Evolutionary conservation across 2,113 vertebrate genomes (phyloP), one percentile per base, ranked within the genome.

Genomic region (Chitala chitala): DNA sequence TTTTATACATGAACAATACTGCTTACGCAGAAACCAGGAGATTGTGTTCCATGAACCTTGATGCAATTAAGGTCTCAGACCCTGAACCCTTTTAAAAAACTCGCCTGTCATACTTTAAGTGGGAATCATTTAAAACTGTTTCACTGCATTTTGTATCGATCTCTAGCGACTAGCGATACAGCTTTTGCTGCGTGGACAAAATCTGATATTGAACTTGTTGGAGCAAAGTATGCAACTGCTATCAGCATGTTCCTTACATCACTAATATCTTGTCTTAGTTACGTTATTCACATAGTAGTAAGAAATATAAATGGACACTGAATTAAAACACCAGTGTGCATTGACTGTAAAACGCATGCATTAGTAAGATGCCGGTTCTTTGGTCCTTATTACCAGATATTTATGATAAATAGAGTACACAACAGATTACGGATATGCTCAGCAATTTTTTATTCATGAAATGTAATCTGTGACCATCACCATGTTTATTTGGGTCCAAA

Each of bases 31-130:
- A 90, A 89, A 86, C 78, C 84, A 84, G 82, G 79, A 81, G 58
- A 84, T 79, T 83, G 80, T 85, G 78, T 83, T 83, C 87, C 82
- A 82, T 82, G 84, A 84, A 83, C 80, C 86, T 77, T 79, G 53
- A 76, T 82, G 85, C 86, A 82, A 80, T 86, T 72, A 83, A 89
- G 86, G 87, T 85, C 78, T 77, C 58, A 15, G 22, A 56, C 33
- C 42, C 79, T 87, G 3, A n/a, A 90, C 86, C 87, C 87, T 88
- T 91, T 91, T 87, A 88, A 86, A n/a, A 85, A 86, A 29, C 81
- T 78, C 72, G 82, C 75, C 76, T 83, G 84, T 87, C 88, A 80
- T 83, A 85, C 83, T 80, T 90, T 86, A 82, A 88, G 80, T 81
- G 75, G 84, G 79, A 80, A 90, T 89, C 79, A 84, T 88, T 89